These are phyloP conservation scores for Phrixothrix hirtus DNA, from an alignment of 2,888 invertebrate species.

Conservation along the genomic window DNA sequence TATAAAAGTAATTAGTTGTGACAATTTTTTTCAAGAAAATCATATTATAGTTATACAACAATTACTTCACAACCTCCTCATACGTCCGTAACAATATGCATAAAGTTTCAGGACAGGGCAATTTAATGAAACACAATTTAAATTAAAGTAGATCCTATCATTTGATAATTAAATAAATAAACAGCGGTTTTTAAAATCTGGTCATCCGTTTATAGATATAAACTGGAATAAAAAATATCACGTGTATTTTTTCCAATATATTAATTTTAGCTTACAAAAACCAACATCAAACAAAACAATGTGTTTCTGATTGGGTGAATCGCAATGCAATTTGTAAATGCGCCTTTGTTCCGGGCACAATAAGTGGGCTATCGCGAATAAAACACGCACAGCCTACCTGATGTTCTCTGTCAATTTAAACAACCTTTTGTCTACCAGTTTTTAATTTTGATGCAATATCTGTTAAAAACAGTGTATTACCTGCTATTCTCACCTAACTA, in stretches of 20 bases:
- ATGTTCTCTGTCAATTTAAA: conserved; percentile 36
- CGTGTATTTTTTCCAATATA: conserved; percentile 45
- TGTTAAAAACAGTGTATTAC: conserved; percentile 14
- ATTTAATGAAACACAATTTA: not conserved
- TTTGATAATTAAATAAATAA: not conserved
- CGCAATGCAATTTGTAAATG: conserved; percentile 58
- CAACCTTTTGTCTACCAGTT: conserved; percentile 32
- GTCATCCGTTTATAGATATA: not conserved
- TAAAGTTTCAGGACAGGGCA: too few species aligned
- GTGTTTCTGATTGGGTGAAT: conserved; percentile 58
- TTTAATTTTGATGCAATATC: conserved; percentile 31
- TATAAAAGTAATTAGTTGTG: too few species aligned
- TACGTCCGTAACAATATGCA: too few species aligned
- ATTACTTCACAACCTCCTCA: too few species aligned
- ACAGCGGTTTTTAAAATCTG: not conserved
- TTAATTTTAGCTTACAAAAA: conserved; percentile 49
- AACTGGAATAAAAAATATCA: conserved; percentile 1
- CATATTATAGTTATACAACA: too few species aligned
- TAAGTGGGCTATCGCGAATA: conserved; percentile 53
- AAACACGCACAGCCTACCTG: conserved; percentile 50
- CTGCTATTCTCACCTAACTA: not conserved
- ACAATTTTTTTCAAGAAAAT: too few species aligned
- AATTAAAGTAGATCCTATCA: not conserved
- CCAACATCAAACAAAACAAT: conserved; percentile 50
- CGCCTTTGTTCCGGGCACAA: conserved; percentile 52